Base-by-base conservation (phyloP, 2,113 vertebrate genomes). In the Trematocara nigrifrons region DNA sequence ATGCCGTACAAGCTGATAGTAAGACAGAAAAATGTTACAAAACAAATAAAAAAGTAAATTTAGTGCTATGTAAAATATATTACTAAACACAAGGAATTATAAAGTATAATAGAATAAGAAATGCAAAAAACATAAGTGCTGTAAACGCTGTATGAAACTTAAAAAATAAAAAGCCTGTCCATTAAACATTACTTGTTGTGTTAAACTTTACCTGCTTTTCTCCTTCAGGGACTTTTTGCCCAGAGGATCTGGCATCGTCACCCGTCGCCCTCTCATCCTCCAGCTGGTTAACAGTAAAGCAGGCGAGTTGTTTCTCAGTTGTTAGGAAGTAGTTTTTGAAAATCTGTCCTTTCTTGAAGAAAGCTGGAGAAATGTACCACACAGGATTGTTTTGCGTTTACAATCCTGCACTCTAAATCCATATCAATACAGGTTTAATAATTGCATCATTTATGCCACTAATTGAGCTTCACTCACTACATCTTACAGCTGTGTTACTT, bases 211-310 rank as follows among this genome's bases (percentile, higher is more conserved):
- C 31, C 15, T 91, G 3, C 86, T 5, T 87, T 13, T 86, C 29
- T 47, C 31, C 7, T 56, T 7, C 95, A 99, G 98, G 94, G 98
- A 99, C 89, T 99, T 99, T 94, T 95, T 99, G 20, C 98, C 98
- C 15, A 96, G 98, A 7, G 98, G 98, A 35, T 98, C 97, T 11
- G 98, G 98, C 16, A 99, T 99, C 1, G 98, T 99, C 81, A 99
- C 98, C 1, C 96, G 98, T 18, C 95, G 98, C 6, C 98, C 98
- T 7, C 98, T 99, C 64, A 97, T 99, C 87, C 97, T 99, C 79
- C 98, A 99, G 95, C 97, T 99, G 90, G 97, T 98, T 59, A 98
- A 98, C 96, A 97, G 95, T 89, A 97, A 97, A 96, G 97, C 97
- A 95, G 98, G 98, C 96, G 95, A 1, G 83, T 93, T 57, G 15